Evolutionary conservation across 2,797 vertebrate species (phyloP), one percentile per base, ranked within the genome.

Genomic region (Sebastes trivittatus): DNA sequence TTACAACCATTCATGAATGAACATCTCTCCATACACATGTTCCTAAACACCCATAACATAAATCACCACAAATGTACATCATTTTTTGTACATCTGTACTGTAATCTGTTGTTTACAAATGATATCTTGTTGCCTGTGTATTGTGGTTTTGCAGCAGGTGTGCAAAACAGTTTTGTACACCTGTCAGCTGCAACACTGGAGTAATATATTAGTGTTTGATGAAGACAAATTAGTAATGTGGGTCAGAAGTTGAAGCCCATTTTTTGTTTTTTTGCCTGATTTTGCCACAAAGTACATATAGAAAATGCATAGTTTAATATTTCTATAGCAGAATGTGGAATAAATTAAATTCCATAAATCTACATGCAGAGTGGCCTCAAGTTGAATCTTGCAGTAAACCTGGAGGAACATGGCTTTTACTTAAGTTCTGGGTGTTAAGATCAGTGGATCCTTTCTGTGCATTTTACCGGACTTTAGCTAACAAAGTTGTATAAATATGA

Each of bases 51-150:
- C n/a, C 20, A 22, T 46, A 56, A 66, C 32, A 49, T 9, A n/a
- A 42, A 59, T 55, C 23, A 66, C 10, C 10, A 59, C 25, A 36
- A 27, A 75, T 36, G 8, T n/a, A 38, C 23, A 46, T 29, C 16
- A 22, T 65, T 63, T 38, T 49, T 2, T 60, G 62, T 70, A 46
- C 70, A 66, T 62, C 20, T 77, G 69, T 87, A 84, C 77, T 90
- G 76, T 89, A 75, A 68, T 66, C 11, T 72, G 27, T 63, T 84
- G 73, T 92, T 91, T 92, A 84, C 80, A 85, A 81, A 70, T 66
- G 2, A 83, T 71, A 73, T 82, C 32, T 71, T 62, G 82, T 79
- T 88, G 89, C 87, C 87, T 91, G 78, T 42, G 30, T 78, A 27
- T 75, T 4, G 76, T 52, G 20, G 52, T 78, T 76, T 77, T 60